A percentile compares a stretch with the other conserved stretches of the same genome.
Evolutionary conservation across 2,888 invertebrate species (phyloP).

Genomic region (Himalopsyche tibetana): DNA sequence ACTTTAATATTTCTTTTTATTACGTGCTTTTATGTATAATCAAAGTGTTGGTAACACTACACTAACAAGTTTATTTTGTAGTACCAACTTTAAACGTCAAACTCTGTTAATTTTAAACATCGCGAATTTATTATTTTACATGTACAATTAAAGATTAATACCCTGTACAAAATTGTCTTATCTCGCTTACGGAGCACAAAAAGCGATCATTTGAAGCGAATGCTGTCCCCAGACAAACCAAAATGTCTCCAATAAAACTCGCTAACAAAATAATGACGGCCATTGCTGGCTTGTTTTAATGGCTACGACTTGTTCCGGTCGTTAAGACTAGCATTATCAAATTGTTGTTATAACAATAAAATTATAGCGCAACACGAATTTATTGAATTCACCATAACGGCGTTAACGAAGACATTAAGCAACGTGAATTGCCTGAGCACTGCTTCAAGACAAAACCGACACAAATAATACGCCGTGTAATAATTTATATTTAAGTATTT

Average conservation of each 20-base stretch:
- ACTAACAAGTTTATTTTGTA: no score
- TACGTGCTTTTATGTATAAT: no score
- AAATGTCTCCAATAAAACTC: slow-evolving; percentile 19
- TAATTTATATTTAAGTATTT: slow-evolving; percentile 23
- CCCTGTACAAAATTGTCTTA: no score
- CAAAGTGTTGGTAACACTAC: no score
- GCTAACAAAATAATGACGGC: slow-evolving; percentile 6
- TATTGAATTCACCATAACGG: slow-evolving; percentile 23
- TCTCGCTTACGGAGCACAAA: no score
- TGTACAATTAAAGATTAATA: no score
- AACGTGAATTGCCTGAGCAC: neutral
- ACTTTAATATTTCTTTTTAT: no score
- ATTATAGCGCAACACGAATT: slow-evolving; percentile 6
- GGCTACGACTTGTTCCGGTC: slow-evolving; percentile 26
- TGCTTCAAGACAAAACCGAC: slow-evolving; percentile 5
- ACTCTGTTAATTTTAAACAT: no score
- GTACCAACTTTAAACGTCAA: no score
- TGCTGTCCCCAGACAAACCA: neutral
- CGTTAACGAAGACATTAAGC: neutral
- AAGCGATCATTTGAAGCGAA: no score
- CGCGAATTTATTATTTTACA: no score
- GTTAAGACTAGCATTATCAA: slow-evolving; percentile 34
- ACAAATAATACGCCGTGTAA: neutral
- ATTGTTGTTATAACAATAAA: slow-evolving; percentile 13
- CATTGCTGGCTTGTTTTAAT: slow-evolving; percentile 22